phyloP scores from a whole-genome alignment of 2,797 vertebrate genomes.

The Meriones psammophilus region DNA sequence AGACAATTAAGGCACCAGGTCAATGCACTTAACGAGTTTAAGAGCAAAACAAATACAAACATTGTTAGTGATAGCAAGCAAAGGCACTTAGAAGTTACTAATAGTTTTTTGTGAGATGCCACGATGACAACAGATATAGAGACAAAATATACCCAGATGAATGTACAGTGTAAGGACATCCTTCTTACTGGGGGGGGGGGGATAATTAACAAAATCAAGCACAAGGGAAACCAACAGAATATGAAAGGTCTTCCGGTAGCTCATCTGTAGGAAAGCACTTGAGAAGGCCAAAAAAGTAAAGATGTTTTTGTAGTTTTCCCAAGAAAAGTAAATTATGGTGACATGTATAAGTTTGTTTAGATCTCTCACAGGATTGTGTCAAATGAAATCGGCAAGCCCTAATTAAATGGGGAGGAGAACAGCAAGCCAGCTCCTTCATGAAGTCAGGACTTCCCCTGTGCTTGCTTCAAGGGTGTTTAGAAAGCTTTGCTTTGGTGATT shows the following conservation, averaged over 20 bases:
- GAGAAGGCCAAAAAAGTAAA: neutral
- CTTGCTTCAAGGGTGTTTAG: neutral
- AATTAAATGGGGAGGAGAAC: constrained; percentile 27
- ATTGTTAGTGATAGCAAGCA: neutral
- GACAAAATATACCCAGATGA: neutral
- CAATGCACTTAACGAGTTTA: neutral
- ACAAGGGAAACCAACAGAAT: neutral
- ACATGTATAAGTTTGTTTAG: neutral
- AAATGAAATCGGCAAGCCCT: neutral
- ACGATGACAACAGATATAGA: neutral
- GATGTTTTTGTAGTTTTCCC: neutral
- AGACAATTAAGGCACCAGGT: neutral
- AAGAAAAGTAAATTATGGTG: neutral
- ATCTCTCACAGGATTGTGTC: neutral
- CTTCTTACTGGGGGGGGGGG: neutral
- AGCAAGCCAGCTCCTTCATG: neutral
- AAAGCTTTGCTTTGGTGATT: neutral
- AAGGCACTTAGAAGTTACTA: neutral
- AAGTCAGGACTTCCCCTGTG: neutral
- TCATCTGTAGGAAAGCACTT: constrained; percentile 3
- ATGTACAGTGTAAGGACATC: neutral
- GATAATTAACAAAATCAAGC: neutral
- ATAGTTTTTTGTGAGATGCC: neutral
- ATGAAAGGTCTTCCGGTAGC: neutral
- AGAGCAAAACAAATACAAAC: neutral